These are phyloP conservation scores for Andrena haemorrhoa DNA, from an alignment of 2,888 invertebrate genomes.

Conservation along the genomic window DNA sequence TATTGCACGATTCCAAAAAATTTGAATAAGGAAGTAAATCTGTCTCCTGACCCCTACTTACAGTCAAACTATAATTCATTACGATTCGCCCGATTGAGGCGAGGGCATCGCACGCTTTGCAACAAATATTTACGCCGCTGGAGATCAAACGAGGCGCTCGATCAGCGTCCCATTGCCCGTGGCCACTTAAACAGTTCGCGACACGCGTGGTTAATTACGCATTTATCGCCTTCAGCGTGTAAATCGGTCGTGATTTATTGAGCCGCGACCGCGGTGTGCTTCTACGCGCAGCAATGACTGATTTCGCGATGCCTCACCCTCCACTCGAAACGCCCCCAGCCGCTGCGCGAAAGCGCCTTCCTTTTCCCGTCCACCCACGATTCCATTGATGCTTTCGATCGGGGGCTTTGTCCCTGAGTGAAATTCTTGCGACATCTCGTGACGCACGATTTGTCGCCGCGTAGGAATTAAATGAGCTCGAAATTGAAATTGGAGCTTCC, in stretches of 20 bases:
- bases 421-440: conserved; percentile 1
- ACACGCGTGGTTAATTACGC: conserved; percentile 56
- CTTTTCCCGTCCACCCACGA: conserved; percentile 35
- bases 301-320: conserved; percentile 31
- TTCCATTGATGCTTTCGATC: background rate
- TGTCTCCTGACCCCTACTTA: background rate
- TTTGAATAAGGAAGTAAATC: background rate
- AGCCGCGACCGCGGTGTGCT: conserved; percentile 40
- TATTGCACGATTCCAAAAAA: background rate
- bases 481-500: conserved; percentile 1
- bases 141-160: conserved; percentile 26
- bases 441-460: background rate
- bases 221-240: conserved; percentile 50
- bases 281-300: conserved; percentile 13
- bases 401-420: background rate
- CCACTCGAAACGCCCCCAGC: background rate
- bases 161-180: conserved; percentile 24
- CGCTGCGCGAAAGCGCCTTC: conserved; percentile 20
- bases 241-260: conserved; percentile 51
- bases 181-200: conserved; percentile 54
- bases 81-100: background rate
- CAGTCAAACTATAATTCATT: background rate
- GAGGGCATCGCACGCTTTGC: conserved; percentile 28
- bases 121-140: conserved; percentile 26
- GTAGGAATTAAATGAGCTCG: conserved; percentile 22